These are phyloP conservation scores for Automeris io DNA, from an alignment of 2,888 invertebrate genomes.

Conservation along the genomic window DNA sequence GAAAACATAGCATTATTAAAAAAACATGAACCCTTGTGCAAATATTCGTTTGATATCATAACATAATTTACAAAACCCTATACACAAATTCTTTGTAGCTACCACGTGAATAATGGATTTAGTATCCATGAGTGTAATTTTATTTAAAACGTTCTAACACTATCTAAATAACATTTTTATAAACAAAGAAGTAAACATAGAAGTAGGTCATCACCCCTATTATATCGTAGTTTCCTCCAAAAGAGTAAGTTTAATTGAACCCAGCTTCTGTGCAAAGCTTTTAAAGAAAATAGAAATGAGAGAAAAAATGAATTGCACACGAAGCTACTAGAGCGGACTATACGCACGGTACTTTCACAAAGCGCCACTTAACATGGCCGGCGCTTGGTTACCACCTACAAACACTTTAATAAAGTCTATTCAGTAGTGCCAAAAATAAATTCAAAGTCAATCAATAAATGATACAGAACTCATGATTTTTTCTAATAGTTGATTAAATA, in stretches of 20 bases:
- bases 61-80: no score
- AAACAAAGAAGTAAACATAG: no score
- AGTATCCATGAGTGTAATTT: no score
- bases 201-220: constrained; percentile 7
- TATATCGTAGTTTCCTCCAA: constrained; percentile 15
- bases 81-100: no score
- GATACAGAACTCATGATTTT: no score
- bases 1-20: no score
- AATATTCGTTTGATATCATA: no score
- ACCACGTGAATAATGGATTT: no score
- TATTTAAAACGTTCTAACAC: no score
- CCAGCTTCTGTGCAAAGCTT: constrained; percentile 50
- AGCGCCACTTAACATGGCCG: constrained; percentile 49
- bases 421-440: constrained; percentile 33
- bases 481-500: no score
- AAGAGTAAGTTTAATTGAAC: constrained; percentile 52
- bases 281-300: constrained; percentile 45
- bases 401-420: constrained; percentile 30
- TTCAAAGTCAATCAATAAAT: constrained; percentile 29
- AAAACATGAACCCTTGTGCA: no score
- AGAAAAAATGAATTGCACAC: constrained; percentile 38
- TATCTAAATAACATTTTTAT: no score
- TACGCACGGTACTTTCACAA: constrained; percentile 44
- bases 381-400: constrained; percentile 39
- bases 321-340: constrained; percentile 39